Evolutionary conservation across 2,888 invertebrate genomes (phyloP).

Genomic region (Heliconius hortense): DNA sequence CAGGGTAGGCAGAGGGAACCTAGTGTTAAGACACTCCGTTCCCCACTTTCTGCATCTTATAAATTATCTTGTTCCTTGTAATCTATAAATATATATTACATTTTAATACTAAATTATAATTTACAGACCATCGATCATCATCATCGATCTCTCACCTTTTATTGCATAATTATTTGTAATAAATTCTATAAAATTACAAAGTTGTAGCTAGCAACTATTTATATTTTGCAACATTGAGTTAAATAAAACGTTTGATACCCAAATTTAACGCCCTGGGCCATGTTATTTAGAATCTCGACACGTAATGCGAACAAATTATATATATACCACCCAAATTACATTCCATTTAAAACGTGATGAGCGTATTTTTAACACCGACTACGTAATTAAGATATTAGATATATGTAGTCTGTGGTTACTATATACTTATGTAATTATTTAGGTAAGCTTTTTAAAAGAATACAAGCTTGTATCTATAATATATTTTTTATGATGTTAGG

Average conservation of each 20-base stretch:
- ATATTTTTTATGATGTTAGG: no score
- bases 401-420: neutral
- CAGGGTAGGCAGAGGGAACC: no score
- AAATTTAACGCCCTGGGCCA: slow-evolving; percentile 17
- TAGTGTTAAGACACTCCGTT: no score
- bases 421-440: neutral
- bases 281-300: slow-evolving; percentile 23
- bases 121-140: neutral
- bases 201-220: no score
- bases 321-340: slow-evolving; percentile 23
- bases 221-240: slow-evolving; percentile 4
- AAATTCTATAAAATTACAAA: slow-evolving; percentile 7
- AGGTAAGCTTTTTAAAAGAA: neutral
- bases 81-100: neutral
- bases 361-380: slow-evolving; percentile 7
- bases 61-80: neutral
- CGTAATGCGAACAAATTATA: slow-evolving; percentile 22
- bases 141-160: neutral
- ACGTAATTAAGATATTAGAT: slow-evolving; percentile 6
- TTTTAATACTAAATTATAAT: neutral
- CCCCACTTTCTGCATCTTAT: no score
- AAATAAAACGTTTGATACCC: neutral
- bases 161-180: neutral
- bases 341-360: slow-evolving; percentile 22
- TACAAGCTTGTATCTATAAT: neutral